Conservation (phyloP, 2,113 vertebrate genomes). For the Phyllostomus discolor region DNA sequence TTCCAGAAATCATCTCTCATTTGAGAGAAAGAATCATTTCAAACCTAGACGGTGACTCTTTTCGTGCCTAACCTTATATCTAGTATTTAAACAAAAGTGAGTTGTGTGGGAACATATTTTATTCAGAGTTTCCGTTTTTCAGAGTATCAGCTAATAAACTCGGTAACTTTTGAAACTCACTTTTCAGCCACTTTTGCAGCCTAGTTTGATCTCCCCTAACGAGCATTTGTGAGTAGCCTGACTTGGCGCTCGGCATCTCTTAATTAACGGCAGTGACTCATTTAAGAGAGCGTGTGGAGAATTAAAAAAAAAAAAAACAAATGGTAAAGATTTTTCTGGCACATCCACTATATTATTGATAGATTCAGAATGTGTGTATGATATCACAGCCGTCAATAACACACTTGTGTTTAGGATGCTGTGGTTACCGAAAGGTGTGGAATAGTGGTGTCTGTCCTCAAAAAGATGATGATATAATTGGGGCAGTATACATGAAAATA, state of each 20-base stretch:
- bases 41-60: not conserved
- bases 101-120: not conserved
- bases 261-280: not conserved
- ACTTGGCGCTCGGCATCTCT: not conserved
- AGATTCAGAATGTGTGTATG: not conserved
- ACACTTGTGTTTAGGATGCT: not conserved
- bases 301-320: not conserved
- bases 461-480: too few relatives aligned
- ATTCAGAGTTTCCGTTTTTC: slow-evolving; percentile 36
- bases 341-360: not conserved
- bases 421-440: not conserved
- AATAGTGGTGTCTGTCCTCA: not conserved
- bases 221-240: not conserved
- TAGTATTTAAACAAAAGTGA: not conserved
- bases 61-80: not conserved
- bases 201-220: not conserved
- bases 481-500: not conserved
- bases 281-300: not conserved
- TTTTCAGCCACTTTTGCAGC: not conserved
- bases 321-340: not conserved
- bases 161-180: not conserved
- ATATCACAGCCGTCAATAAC: not conserved
- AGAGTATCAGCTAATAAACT: not conserved
- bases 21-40: slow-evolving; percentile 20
- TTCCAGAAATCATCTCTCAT: not conserved